These are phyloP conservation scores for Morone saxatilis DNA, from an alignment of 2,113 vertebrate species.

Conservation along the genomic window DNA sequence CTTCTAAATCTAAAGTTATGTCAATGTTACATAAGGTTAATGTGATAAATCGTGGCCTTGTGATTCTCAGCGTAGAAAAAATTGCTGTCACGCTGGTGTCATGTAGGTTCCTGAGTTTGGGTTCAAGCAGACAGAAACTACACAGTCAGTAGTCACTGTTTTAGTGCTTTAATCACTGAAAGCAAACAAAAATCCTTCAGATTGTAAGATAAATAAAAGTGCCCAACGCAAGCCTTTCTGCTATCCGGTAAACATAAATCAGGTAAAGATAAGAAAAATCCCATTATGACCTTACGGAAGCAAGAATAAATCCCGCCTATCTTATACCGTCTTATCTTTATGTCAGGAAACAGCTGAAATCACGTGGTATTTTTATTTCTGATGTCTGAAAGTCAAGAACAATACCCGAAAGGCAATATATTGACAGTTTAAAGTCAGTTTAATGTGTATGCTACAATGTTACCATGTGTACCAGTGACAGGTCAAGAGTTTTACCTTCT, in stretches of 20 bases:
- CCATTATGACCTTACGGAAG: background rate
- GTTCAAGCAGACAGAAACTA: background rate
- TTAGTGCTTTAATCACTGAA: background rate
- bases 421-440: background rate
- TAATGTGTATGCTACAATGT: background rate
- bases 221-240: background rate
- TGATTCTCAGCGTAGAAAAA: background rate
- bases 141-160: background rate
- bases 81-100: background rate
- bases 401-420: background rate
- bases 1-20: background rate
- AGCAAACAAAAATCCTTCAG: background rate
- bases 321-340: conserved; percentile 26
- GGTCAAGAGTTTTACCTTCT: background rate
- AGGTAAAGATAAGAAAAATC: conserved; percentile 14
- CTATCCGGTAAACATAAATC: conserved; percentile 4
- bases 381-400: conserved; percentile 12
- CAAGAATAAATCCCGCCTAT: background rate
- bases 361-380: background rate
- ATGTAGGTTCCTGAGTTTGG: background rate
- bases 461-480: background rate
- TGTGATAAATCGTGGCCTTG: background rate
- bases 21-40: conserved; percentile 18
- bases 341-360: conserved; percentile 4
- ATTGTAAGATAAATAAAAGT: background rate